These are phyloP conservation scores for Drosophila jambulina DNA, from an alignment of 1,140 invertebrate genomes.

Conservation along the genomic window DNA sequence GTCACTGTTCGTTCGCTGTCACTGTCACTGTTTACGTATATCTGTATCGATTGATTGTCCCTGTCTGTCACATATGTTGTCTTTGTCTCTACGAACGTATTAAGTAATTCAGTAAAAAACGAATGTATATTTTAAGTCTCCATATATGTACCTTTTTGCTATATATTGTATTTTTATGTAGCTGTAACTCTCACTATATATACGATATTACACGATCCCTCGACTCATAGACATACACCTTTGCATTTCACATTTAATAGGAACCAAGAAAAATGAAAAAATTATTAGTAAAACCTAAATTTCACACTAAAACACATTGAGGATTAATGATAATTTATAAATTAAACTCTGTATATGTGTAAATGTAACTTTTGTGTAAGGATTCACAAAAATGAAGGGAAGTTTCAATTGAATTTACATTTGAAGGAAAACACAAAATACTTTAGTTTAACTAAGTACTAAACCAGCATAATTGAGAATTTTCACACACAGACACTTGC, in stretches of 20 bases:
- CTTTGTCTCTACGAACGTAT: slow-evolving; percentile 43
- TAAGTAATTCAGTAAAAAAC: slow-evolving; percentile 21
- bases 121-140: slow-evolving; percentile 54
- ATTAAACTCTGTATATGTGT: slow-evolving; percentile 66
- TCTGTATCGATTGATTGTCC: slow-evolving; percentile 53
- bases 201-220: slow-evolving; percentile 20
- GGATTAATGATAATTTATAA: slow-evolving; percentile 54
- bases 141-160: slow-evolving; percentile 72
- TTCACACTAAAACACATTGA: slow-evolving; percentile 36
- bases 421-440: slow-evolving; percentile 39
- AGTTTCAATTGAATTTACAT: slow-evolving; percentile 68
- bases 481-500: slow-evolving; percentile 27
- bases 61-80: slow-evolving; percentile 51
- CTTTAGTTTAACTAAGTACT: slow-evolving; percentile 47
- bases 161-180: slow-evolving; percentile 68
- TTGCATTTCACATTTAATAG: slow-evolving; percentile 35
- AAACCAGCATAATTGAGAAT: slow-evolving; percentile 22
- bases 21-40: slow-evolving; percentile 59
- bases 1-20: slow-evolving; percentile 65
- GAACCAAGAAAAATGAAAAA: slow-evolving; percentile 5
- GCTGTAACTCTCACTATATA: slow-evolving; percentile 49
- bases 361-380: slow-evolving; percentile 60
- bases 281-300: slow-evolving; percentile 29
- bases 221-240: slow-evolving; percentile 24
- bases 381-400: slow-evolving; percentile 44